phyloP scores from a whole-genome alignment of 2,797 vertebrate species.

The Aselliscus stoliczkanus region DNA sequence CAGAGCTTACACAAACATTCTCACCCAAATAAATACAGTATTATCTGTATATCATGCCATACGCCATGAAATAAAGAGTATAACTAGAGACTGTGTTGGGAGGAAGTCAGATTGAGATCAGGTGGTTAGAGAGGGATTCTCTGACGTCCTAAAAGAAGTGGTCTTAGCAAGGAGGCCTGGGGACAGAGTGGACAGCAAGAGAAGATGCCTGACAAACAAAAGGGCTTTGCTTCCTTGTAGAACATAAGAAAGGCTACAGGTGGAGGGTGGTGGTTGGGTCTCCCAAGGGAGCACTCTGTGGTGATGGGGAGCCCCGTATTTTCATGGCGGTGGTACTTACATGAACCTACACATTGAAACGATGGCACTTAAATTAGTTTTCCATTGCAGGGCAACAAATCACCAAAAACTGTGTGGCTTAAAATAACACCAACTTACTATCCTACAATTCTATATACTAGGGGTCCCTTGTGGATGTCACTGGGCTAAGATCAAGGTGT shows the following conservation, averaged over 20 bases:
- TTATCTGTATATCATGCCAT: neutral
- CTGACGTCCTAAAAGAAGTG: neutral
- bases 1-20: neutral
- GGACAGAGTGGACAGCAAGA: neutral
- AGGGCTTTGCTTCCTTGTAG: neutral
- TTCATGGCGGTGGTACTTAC: neutral
- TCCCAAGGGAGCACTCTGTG: neutral
- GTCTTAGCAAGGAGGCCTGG: accelerated
- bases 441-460: accelerated
- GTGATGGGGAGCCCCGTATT: neutral
- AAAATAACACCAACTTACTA: neutral
- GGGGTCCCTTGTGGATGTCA: neutral
- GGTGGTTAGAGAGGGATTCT: neutral
- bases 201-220: neutral
- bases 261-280: accelerated
- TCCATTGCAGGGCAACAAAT: neutral
- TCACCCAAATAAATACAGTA: neutral
- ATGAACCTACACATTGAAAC: neutral
- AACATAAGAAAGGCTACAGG: neutral
- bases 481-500: neutral
- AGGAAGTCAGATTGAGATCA: neutral
- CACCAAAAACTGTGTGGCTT: neutral
- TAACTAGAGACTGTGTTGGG: neutral
- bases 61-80: neutral
- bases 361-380: neutral